Conservation (phyloP, 2,888 invertebrate species). For the Cantharis flavilabris region DNA sequence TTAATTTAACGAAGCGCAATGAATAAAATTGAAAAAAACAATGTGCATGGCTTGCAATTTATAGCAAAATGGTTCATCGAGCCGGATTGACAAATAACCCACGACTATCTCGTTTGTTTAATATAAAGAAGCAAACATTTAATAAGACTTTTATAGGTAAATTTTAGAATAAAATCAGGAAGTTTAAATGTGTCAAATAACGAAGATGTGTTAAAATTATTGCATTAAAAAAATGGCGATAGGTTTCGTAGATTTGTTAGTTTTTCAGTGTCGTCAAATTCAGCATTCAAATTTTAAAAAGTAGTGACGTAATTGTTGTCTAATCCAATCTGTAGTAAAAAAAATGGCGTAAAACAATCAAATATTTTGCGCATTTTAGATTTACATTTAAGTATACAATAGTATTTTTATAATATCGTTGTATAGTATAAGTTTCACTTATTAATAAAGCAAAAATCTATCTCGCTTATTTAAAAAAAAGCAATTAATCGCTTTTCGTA, state of each 20-base stretch:
- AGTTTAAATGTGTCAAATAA: slow-evolving; percentile 3
- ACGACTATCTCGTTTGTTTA: neutral
- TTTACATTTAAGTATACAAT: slow-evolving; percentile 11
- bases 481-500: slow-evolving; percentile 12
- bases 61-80: neutral
- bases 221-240: neutral
- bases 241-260: neutral
- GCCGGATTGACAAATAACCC: neutral
- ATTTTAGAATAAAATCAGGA: neutral
- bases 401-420: slow-evolving; percentile 26
- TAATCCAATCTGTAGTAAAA: slow-evolving; percentile 22
- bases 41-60: neutral
- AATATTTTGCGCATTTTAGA: slow-evolving; percentile 28
- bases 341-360: slow-evolving; percentile 35
- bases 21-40: neutral
- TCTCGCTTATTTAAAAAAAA: slow-evolving; percentile 1
- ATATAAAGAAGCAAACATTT: neutral
- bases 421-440: slow-evolving; percentile 23
- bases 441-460: slow-evolving; percentile 23
- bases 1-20: neutral
- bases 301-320: neutral
- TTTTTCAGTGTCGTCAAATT: neutral
- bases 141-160: neutral
- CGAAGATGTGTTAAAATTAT: neutral
- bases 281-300: neutral